Conservation (phyloP, 1,140 invertebrate genomes). For the Chironomus striatipennis region DNA sequence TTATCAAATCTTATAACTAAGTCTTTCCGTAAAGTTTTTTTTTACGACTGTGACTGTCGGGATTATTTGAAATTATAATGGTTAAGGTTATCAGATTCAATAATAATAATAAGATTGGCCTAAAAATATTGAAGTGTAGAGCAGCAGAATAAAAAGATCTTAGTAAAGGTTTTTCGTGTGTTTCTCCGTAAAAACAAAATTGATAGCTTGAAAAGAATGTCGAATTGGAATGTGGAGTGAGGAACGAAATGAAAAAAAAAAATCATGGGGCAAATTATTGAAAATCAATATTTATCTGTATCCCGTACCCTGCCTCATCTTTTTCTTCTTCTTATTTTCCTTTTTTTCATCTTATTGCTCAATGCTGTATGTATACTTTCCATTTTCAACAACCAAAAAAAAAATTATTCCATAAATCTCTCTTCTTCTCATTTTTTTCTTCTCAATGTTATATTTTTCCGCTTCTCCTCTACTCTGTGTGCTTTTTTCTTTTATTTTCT, state of each 20-base stretch:
- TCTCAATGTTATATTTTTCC: neutral
- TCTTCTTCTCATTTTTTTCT: conserved; percentile 21
- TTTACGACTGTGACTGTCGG: no score
- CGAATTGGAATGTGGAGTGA: neutral
- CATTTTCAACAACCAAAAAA: conserved; percentile 16
- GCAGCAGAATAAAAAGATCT: no score
- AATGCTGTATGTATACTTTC: neutral
- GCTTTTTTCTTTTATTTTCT: neutral
- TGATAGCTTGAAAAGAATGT: no score
- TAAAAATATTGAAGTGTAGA: no score
- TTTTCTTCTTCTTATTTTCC: conserved; percentile 1
- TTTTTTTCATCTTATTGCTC: no score
- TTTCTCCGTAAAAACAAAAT: no score
- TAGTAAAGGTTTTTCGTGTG: no score
- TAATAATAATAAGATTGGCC: no score
- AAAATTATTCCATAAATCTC: conserved; percentile 21
- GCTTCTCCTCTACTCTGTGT: neutral
- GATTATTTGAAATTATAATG: no score
- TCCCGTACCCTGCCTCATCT: neutral
- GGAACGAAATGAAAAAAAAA: neutral
- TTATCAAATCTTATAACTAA: no score
- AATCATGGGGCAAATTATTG: conserved; percentile 17
- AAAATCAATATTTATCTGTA: conserved; percentile 22
- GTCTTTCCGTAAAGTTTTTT: no score
- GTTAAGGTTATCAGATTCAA: no score